Evolutionary conservation across 2,888 invertebrate species (phyloP).

Genomic region (Nebria salina): DNA sequence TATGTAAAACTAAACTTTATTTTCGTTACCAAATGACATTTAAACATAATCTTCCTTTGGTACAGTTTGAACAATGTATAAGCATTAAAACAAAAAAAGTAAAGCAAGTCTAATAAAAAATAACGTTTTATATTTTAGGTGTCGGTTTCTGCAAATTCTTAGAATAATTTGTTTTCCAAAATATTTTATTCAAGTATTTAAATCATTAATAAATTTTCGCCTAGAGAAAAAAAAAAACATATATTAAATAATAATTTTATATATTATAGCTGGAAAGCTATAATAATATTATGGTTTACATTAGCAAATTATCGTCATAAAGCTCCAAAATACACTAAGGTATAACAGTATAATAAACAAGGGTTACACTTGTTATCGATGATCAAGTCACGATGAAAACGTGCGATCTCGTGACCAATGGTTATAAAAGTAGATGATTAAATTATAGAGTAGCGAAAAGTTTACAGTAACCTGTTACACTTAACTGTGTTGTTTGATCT

Average conservation of each 20-base stretch:
- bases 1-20: too few species aligned
- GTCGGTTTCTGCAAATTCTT: too few species aligned
- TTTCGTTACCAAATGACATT: too few species aligned
- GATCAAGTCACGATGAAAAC: background rate
- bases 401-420: conserved; percentile 1
- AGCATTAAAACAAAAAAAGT: too few species aligned
- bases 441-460: background rate
- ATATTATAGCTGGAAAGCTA: background rate
- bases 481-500: background rate
- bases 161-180: too few species aligned
- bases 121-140: too few species aligned
- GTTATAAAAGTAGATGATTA: background rate
- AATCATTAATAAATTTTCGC: background rate
- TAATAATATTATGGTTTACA: background rate
- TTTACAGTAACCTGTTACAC: background rate
- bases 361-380: background rate
- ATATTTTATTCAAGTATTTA: too few species aligned
- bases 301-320: background rate
- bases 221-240: background rate
- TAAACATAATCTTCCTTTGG: too few species aligned
- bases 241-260: background rate
- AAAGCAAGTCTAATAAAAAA: too few species aligned
- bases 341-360: background rate
- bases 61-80: too few species aligned
- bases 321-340: background rate